phyloP scores from a whole-genome alignment of 2,888 invertebrate species.

The Pocota personata region DNA sequence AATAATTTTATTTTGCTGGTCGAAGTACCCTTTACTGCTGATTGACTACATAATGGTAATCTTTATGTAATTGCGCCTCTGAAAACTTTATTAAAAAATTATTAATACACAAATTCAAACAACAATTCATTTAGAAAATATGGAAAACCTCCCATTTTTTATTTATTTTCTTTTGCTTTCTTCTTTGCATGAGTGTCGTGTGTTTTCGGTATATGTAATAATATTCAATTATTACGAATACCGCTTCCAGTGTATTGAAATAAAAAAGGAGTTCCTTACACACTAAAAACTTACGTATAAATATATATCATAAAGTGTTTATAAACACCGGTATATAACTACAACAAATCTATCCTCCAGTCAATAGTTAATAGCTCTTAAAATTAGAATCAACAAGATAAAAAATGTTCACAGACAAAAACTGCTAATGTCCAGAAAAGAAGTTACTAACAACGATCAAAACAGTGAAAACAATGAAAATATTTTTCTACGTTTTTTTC shows the following conservation, averaged over 20 bases:
- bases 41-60: too few species aligned
- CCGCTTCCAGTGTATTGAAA: constrained; percentile 41
- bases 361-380: constrained; percentile 38
- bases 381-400: constrained; percentile 56
- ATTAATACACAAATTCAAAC: neutral
- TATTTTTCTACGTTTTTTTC: constrained; percentile 50
- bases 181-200: constrained; percentile 27
- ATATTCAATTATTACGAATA: constrained; percentile 22
- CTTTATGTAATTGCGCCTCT: too few species aligned
- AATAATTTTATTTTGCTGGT: too few species aligned
- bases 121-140: constrained; percentile 36
- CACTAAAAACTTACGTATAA: constrained; percentile 63
- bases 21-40: too few species aligned
- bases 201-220: constrained; percentile 25
- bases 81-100: too few species aligned
- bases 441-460: constrained; percentile 41
- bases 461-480: constrained; percentile 54
- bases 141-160: constrained; percentile 47
- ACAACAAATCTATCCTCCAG: constrained; percentile 54
- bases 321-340: constrained; percentile 66
- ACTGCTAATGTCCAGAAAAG: neutral
- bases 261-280: constrained; percentile 37
- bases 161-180: constrained; percentile 2
- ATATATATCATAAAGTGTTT: constrained; percentile 66
- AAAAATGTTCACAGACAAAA: constrained; percentile 15